phyloP scores from a whole-genome alignment of 2,797 vertebrate genomes.

The Lepilemur ruficaudatus region DNA sequence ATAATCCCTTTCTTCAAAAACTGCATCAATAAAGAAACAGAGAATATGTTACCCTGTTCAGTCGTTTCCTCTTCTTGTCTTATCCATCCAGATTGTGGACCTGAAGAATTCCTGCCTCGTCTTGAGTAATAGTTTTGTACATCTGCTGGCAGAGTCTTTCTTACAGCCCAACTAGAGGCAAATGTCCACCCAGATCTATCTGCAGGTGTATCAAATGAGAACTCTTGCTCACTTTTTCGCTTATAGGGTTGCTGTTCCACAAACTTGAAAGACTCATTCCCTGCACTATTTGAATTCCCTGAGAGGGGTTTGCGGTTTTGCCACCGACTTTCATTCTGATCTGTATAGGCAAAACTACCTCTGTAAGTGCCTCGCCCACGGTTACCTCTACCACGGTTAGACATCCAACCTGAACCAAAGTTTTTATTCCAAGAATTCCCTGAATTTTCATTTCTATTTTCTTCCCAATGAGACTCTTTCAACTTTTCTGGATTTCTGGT shows the following conservation, averaged over 20 bases:
- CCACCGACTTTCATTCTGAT: slow-evolving; percentile 90
- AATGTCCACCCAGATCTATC: slow-evolving; percentile 99
- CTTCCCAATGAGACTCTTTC: slow-evolving; percentile 85
- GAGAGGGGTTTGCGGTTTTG: slow-evolving; percentile 92
- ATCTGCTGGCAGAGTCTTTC: slow-evolving; percentile 96
- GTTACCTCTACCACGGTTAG: slow-evolving; percentile 87
- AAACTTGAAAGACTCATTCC: slow-evolving; percentile 91
- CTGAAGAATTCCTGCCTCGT: slow-evolving; percentile 88
- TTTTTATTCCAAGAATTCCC: slow-evolving; percentile 88
- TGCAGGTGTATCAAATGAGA: slow-evolving; percentile 86
- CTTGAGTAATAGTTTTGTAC: slow-evolving; percentile 98
- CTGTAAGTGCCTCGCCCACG: slow-evolving; percentile 85
- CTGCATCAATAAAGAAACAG: neutral
- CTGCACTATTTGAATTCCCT: slow-evolving; percentile 91
- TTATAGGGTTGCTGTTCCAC: slow-evolving; percentile 90
- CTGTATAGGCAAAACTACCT: slow-evolving; percentile 86
- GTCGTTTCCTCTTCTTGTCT: slow-evolving; percentile 90
- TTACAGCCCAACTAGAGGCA: slow-evolving; percentile 97
- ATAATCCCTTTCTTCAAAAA: neutral
- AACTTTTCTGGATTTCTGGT: slow-evolving; percentile 84
- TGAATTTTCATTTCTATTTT: slow-evolving; percentile 84
- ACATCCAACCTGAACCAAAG: slow-evolving; percentile 85
- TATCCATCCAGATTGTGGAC: slow-evolving; percentile 89
- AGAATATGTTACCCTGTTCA: slow-evolving; percentile 84
- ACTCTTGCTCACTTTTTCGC: slow-evolving; percentile 90